Conservation (phyloP, 2,888 invertebrate genomes). For the Thera britannica region DNA sequence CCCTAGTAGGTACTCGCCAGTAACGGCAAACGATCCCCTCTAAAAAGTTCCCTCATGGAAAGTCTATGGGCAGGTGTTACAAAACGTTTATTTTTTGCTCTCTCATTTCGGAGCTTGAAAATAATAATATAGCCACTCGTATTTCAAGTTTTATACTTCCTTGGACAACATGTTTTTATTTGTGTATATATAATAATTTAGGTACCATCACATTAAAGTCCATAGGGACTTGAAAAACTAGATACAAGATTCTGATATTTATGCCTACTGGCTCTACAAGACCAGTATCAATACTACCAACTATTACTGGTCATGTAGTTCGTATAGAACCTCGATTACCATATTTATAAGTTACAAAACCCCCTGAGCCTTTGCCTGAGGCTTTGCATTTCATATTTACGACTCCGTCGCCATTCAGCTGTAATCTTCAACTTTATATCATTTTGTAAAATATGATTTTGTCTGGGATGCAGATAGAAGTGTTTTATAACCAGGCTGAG, state of each 20-base stretch:
- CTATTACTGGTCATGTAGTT: conserved; percentile 16
- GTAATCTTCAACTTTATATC: conserved; percentile 13
- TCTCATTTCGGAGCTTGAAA: background rate
- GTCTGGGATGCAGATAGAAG: background rate
- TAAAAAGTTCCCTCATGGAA: conserved; percentile 13
- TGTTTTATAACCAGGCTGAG: background rate
- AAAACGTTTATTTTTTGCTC: conserved; percentile 4
- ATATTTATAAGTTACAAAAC: conserved; percentile 20
- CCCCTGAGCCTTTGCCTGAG: too few species aligned
- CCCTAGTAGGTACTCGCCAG: conserved; percentile 17
- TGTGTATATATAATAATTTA: background rate
- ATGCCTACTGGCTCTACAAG: background rate
- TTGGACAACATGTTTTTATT: background rate
- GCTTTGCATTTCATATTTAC: conserved; percentile 17
- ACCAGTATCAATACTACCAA: conserved; percentile 6
- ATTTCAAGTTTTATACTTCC: background rate
- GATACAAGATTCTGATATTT: background rate
- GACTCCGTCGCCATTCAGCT: conserved; percentile 8
- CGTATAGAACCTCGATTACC: conserved; percentile 19
- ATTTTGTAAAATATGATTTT: background rate
- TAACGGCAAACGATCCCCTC: conserved; percentile 16
- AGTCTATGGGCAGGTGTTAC: conserved; percentile 21
- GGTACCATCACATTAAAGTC: background rate
- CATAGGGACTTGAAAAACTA: too few species aligned
- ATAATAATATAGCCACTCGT: background rate